Evolutionary conservation across 2,113 vertebrate species (phyloP).

Genomic region (Micronisus gabar): DNA sequence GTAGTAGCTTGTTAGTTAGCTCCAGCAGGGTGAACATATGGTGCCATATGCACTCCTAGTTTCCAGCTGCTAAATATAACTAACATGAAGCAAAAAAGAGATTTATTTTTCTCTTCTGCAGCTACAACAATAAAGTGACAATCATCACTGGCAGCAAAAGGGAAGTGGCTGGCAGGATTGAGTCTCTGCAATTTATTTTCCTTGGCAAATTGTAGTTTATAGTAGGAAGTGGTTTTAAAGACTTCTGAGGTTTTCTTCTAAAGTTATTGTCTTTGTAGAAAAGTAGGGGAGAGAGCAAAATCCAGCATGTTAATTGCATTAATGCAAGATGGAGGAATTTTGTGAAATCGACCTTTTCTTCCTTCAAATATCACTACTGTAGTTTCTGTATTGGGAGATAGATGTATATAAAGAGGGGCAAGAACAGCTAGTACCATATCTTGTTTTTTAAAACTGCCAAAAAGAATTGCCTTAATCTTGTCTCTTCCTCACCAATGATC

Average conservation of each 20-base stretch:
- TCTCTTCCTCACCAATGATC: background rate
- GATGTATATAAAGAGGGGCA: background rate
- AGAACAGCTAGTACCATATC: background rate
- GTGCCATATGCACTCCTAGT: background rate
- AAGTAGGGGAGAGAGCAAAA: background rate
- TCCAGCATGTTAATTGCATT: background rate
- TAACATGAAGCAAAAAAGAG: background rate
- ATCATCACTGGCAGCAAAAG: background rate
- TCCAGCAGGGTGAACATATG: background rate
- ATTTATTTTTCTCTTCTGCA: background rate
- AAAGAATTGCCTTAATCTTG: background rate
- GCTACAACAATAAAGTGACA: background rate
- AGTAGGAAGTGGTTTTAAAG: conserved; percentile 1
- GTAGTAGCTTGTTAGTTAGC: background rate
- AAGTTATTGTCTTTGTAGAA: background rate
- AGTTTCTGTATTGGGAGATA: background rate
- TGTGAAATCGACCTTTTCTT: background rate
- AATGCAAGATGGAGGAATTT: background rate
- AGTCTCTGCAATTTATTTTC: conserved; percentile 2
- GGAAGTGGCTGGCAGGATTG: background rate
- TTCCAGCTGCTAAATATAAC: conserved; percentile 24
- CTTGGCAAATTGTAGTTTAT: background rate
- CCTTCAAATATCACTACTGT: background rate
- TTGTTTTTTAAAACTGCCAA: background rate
- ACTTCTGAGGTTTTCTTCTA: background rate